A percentile compares a stretch with the other conserved stretches of the same genome.
Conservation (phyloP, 2,888 invertebrate genomes). For the Lomographa bimaculata region DNA sequence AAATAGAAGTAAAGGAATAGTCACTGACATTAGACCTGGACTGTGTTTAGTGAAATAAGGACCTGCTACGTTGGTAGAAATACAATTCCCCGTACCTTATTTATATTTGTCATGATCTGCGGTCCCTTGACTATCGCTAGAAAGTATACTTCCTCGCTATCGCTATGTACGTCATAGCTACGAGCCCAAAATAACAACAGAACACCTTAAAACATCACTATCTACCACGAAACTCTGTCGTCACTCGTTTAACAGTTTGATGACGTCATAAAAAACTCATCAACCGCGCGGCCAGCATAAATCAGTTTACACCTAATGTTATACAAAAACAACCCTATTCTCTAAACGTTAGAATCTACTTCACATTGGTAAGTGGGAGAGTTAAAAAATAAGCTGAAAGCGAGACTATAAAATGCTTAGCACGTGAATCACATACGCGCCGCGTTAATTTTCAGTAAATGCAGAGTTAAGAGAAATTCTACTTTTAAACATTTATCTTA, state of each 20-base stretch:
- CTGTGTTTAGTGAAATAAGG: no score
- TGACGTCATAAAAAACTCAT: slow-evolving; percentile 65
- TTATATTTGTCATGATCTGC: no score
- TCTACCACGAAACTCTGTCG: slow-evolving; percentile 40
- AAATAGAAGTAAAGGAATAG: no score
- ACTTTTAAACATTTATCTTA: slow-evolving; percentile 7
- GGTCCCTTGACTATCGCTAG: no score
- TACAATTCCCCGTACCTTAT: no score
- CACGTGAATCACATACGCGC: slow-evolving; percentile 35
- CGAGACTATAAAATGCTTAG: slow-evolving; percentile 33
- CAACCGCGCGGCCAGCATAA: slow-evolving; percentile 58
- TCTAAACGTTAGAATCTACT: slow-evolving; percentile 2
- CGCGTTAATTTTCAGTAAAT: slow-evolving; percentile 27
- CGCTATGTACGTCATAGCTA: no score
- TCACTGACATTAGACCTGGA: no score
- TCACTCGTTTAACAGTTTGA: slow-evolving; percentile 59
- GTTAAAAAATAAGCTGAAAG: slow-evolving; percentile 31
- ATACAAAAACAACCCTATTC: slow-evolving; percentile 17
- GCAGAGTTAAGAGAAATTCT: slow-evolving; percentile 26
- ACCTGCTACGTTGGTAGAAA: no score
- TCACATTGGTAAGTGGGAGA: slow-evolving; percentile 2
- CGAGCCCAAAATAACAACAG: slow-evolving; percentile 7
- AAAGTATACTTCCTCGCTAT: no score
- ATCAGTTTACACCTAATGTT: slow-evolving; percentile 32
- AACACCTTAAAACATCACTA: slow-evolving; percentile 32